Percentiles rank a stretch among this genome's conserved stretches.
These are phyloP conservation scores for Ostrea denselamellosa DNA, from an alignment of 1,140 invertebrate species.

Conservation along the genomic window DNA sequence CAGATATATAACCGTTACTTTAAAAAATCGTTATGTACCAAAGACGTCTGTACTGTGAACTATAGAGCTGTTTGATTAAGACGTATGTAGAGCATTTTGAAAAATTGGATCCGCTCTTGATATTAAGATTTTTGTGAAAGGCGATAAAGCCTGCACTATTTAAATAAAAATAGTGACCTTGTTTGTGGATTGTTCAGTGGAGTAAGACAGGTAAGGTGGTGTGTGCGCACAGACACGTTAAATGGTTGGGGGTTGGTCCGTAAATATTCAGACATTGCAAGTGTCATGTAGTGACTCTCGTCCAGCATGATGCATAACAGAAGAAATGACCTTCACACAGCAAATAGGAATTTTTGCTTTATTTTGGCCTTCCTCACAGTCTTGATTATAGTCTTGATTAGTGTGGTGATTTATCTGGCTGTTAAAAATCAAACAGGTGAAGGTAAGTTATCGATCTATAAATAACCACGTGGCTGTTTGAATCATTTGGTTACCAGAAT, in stretches of 20 bases:
- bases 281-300: background rate
- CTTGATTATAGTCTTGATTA: slow-evolving; percentile 41
- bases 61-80: no score
- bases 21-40: no score
- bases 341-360: slow-evolving; percentile 42
- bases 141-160: background rate
- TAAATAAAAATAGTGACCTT: background rate
- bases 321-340: background rate
- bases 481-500: background rate
- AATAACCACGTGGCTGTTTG: background rate
- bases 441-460: slow-evolving; percentile 44
- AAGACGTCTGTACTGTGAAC: no score
- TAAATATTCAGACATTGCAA: background rate
- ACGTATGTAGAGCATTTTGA: background rate
- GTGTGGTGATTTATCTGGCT: slow-evolving; percentile 50
- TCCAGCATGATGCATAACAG: slow-evolving; percentile 9
- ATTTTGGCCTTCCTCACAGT: slow-evolving; percentile 42
- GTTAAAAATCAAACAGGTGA: background rate
- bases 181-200: background rate
- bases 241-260: background rate
- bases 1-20: no score
- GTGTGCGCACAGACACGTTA: background rate
- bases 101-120: background rate
- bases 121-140: background rate
- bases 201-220: background rate